Conservation (phyloP, 1,140 invertebrate species). For the Tetramorium parvispinum region DNA sequence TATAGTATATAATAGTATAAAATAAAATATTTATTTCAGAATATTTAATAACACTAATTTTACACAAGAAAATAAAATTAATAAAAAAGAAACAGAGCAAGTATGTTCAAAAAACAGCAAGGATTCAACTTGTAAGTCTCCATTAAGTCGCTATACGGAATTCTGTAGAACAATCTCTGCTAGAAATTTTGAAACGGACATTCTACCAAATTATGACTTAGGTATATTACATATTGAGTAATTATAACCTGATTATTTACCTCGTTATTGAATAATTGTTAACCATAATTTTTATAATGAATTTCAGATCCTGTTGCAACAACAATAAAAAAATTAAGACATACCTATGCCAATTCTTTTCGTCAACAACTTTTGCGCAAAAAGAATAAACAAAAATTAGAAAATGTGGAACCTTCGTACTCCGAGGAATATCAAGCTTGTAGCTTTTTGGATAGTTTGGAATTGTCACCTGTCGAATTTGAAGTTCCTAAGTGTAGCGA, state of each 20-base stretch:
- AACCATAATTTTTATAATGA: neutral
- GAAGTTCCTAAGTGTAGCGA: slow-evolving; percentile 14
- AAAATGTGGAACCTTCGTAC: neutral
- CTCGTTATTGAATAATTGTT: neutral
- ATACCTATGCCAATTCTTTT: neutral
- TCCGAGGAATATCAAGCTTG: slow-evolving; percentile 18
- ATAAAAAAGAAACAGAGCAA: neutral
- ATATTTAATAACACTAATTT: neutral
- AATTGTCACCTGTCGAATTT: neutral
- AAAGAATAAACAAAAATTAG: neutral
- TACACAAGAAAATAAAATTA: neutral
- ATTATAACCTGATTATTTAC: neutral
- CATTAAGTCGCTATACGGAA: neutral
- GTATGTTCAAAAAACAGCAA: neutral
- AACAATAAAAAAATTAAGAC: neutral
- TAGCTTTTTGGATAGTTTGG: neutral
- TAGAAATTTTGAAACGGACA: neutral
- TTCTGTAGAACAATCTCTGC: neutral
- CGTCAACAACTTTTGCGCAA: neutral
- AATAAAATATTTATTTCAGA: slow-evolving; percentile 23
- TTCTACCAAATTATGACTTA: neutral
- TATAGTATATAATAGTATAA: neutral
- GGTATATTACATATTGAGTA: neutral
- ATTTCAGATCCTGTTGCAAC: slow-evolving; percentile 28
- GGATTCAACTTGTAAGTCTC: neutral